Evolutionary conservation across 2,797 vertebrate genomes (phyloP).

Genomic region (Dromococcyx pavoninus): DNA sequence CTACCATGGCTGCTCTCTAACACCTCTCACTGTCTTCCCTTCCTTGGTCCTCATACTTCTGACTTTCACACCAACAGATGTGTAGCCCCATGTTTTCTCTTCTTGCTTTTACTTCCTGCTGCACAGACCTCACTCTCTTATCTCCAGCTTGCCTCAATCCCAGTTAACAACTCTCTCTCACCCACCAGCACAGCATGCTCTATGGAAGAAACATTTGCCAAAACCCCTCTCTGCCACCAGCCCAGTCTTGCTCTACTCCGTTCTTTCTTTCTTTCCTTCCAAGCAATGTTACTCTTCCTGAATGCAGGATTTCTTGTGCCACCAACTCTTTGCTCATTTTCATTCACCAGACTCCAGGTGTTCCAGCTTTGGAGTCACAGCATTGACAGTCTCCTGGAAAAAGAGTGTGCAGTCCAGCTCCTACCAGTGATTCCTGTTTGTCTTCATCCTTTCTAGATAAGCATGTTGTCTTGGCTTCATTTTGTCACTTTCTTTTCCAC

Average conservation of each 20-base stretch:
- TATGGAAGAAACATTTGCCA: neutral
- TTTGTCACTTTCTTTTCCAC: neutral
- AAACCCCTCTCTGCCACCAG: neutral
- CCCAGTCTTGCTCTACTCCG: neutral
- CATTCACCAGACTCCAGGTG: neutral
- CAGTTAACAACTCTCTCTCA: neutral
- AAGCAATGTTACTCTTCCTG: neutral
- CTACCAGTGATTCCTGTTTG: neutral
- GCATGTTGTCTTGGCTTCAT: neutral
- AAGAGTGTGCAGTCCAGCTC: neutral
- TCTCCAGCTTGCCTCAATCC: neutral
- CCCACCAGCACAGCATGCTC: rapidly evolving
- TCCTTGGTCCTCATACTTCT: neutral
- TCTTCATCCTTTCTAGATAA: neutral
- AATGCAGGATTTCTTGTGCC: neutral
- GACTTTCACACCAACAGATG: neutral
- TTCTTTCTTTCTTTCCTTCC: neutral
- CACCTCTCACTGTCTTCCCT: neutral
- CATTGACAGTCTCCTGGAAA: neutral
- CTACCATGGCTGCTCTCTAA: neutral
- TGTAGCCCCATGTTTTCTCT: neutral
- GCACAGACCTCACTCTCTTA: neutral
- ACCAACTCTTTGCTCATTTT: neutral
- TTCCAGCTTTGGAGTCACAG: neutral
- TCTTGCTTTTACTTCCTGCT: neutral